phyloP scores from a whole-genome alignment of 2,113 vertebrate genomes.

The Ciconia maguari region DNA sequence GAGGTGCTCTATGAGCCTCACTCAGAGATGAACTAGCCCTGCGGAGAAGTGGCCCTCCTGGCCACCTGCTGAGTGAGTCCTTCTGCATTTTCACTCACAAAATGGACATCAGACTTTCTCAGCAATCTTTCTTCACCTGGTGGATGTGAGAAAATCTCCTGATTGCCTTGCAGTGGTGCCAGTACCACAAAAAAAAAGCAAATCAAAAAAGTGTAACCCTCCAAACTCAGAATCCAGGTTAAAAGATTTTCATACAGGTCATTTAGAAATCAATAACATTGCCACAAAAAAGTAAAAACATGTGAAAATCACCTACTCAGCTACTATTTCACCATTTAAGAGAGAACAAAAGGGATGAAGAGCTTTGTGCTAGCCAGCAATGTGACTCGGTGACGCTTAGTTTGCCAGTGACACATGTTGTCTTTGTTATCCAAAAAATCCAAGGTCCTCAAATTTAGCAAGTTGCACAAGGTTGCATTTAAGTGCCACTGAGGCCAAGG shows the following conservation, averaged over 20 bases:
- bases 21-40: not conserved
- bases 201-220: not conserved
- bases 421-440: conserved; percentile 3
- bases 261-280: not conserved
- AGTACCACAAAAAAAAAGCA: not conserved
- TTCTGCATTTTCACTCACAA: not conserved
- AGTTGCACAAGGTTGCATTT: not conserved
- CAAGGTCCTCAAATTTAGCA: conserved; percentile 7
- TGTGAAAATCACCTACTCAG: not conserved
- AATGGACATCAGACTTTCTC: not conserved
- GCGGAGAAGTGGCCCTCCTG: not conserved
- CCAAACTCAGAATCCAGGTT: not conserved
- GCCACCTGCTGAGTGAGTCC: not conserved
- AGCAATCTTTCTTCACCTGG: not conserved
- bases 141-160: not conserved
- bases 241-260: not conserved
- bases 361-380: not conserved
- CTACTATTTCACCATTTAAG: not conserved
- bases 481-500: not conserved
- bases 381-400: not conserved
- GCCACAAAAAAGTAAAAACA: not conserved
- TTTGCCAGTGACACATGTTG: not conserved
- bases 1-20: not conserved
- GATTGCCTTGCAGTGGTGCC: not conserved
- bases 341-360: not conserved